Evolutionary conservation across 1,140 invertebrate genomes (phyloP), one percentile per base, ranked within the genome.

Genomic region (Leptinotarsa lineolata): DNA sequence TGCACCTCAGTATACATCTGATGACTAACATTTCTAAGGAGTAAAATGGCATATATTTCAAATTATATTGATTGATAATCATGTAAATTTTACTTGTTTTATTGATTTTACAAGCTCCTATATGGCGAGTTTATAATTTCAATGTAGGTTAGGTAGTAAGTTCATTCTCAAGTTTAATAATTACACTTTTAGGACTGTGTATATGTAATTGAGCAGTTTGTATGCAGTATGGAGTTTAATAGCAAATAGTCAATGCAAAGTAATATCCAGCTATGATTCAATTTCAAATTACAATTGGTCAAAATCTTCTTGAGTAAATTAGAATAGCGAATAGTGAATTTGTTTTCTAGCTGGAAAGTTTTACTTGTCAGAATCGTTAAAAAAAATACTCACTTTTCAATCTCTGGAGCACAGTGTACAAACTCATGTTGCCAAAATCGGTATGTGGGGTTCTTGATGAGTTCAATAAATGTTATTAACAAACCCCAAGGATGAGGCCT

Each of bases 341-440:
- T 11, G 30, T 39, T 39, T 39, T 39, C 11, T 39, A 39, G 30
- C 8, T 11, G 30, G 30, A 39, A 8, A 39, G 30, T 39, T 39
- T 39, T 39, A 3, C 30, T 11, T 1, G 30, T 18, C 48, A 0
- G n/a, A 3, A 5, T 44, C 8, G 15, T 5, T 18, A 74, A 11
- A 67, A 59, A 59, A 30, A 20, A 71, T 20, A 88, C 90, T 89
- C 86, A 96, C 94, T 98, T 99, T 87, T 98, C 96, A 83, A 99
- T 98, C 87, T 99, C 98, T 11, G 97, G 97, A 30, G 97, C 97
- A 87, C 97, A 99, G 83, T 97, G 95, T 0, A 99, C 97, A 88
- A 99, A 99, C 77, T 99, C 97, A 83, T 99, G 97, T 68, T 92
- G 91, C 97, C 97, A 99, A 86, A 99, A 99, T 85, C 98, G 98